phyloP scores from a whole-genome alignment of 2,113 vertebrate species.

The Pelecanus crispus region DNA sequence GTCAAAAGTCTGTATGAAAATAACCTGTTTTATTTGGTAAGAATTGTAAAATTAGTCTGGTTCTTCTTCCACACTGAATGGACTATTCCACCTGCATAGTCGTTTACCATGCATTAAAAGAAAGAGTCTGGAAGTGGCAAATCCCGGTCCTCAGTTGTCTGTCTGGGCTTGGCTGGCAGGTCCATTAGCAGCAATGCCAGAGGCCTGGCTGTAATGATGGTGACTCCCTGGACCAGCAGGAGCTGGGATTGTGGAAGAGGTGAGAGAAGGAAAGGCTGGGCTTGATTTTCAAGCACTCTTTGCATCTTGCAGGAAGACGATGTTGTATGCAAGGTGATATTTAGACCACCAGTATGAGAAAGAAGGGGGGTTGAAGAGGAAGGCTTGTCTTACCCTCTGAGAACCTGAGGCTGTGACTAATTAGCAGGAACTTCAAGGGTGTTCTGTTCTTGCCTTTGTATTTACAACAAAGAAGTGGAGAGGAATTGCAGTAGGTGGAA shows the following conservation, averaged over 20 bases:
- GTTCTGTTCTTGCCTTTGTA: neutral
- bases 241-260: accelerated
- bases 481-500: neutral
- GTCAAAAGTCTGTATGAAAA: neutral
- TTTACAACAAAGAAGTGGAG: neutral
- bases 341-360: neutral
- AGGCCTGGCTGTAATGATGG: neutral
- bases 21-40: neutral
- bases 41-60: neutral
- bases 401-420: neutral
- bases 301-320: neutral
- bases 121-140: neutral
- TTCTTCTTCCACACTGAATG: neutral
- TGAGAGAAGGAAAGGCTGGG: neutral
- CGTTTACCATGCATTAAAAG: neutral
- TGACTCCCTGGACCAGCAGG: neutral
- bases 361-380: neutral
- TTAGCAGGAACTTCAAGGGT: neutral
- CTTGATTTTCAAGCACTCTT: neutral
- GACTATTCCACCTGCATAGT: neutral
- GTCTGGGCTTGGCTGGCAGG: neutral
- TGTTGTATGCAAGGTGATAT: neutral
- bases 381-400: neutral
- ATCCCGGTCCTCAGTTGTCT: neutral
- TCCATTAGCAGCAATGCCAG: neutral